A percentile compares a stretch with the other conserved stretches of the same genome.
phyloP scores from a whole-genome alignment of 2,888 invertebrate genomes.

The Limnephilus rhombicus region DNA sequence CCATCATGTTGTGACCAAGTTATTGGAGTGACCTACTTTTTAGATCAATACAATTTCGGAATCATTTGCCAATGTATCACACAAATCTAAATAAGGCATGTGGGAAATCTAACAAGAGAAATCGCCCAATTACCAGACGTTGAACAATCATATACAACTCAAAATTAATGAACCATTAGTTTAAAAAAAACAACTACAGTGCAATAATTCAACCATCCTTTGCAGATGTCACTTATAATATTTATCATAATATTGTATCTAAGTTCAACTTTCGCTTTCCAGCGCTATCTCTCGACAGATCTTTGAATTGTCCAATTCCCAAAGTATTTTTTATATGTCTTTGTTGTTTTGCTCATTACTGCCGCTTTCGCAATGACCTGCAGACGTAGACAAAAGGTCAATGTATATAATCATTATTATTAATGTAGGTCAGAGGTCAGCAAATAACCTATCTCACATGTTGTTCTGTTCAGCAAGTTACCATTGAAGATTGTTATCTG shows the following conservation, averaged over 20 bases:
- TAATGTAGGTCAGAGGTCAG: not conserved
- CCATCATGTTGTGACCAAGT: not conserved
- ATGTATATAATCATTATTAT: not conserved
- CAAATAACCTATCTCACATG: not conserved
- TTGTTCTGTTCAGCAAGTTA: not conserved
- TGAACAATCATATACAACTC: not conserved
- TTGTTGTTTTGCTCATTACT: not conserved
- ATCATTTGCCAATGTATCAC: not conserved
- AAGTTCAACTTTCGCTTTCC: not conserved
- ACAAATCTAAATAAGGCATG: not conserved
- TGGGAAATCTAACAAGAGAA: not conserved
- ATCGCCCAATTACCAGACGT: not conserved
- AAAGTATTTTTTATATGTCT: not conserved
- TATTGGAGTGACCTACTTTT: not conserved
- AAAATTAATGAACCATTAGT: not conserved
- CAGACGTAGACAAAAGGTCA: not conserved
- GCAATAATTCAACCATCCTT: not conserved
- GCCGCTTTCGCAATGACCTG: not conserved
- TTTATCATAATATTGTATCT: not conserved
- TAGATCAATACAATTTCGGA: not conserved
- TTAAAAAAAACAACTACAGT: not conserved
- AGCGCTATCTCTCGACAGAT: not conserved
- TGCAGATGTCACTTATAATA: not conserved
- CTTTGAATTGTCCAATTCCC: not conserved
- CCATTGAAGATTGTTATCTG: not conserved